These are phyloP conservation scores for Andrena hattorfiana DNA, from an alignment of 2,888 invertebrate species.

Conservation along the genomic window DNA sequence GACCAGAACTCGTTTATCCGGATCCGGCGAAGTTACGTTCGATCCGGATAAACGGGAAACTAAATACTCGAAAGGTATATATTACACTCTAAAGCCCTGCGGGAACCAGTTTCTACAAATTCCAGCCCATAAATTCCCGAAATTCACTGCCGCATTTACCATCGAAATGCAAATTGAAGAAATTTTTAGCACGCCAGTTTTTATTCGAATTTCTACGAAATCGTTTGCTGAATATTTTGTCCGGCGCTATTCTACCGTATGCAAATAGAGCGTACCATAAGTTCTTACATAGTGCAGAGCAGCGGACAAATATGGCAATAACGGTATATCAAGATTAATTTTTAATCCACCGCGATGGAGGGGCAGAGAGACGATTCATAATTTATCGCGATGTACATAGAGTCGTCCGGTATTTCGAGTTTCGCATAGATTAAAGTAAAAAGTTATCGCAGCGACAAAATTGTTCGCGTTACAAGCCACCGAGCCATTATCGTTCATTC, in stretches of 20 bases:
- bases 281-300: constrained; percentile 26
- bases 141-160: not conserved
- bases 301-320: constrained; percentile 51
- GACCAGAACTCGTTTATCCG: constrained; percentile 25
- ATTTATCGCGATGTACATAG: constrained; percentile 25
- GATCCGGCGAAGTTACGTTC: not conserved
- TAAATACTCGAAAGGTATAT: constrained; percentile 13
- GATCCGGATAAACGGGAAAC: not conserved
- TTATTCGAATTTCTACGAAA: constrained; percentile 23
- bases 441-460: constrained; percentile 7
- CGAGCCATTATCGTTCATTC: constrained; percentile 33
- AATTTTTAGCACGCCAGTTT: not conserved
- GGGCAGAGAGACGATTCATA: constrained; percentile 6
- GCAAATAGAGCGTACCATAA: constrained; percentile 39
- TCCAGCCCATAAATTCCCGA: constrained; percentile 7
- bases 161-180: constrained; percentile 6
- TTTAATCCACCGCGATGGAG: constrained; percentile 58
- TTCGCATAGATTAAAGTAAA: constrained; percentile 22
- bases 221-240: constrained; percentile 40
- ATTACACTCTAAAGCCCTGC: no score
- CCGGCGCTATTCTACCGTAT: constrained; percentile 10
- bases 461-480: not conserved
- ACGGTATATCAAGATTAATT: constrained; percentile 66
- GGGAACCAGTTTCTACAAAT: not conserved
- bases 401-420: constrained; percentile 1